Base-by-base conservation (phyloP, 2,797 vertebrate genomes). In the Erethizon dorsatum region DNA sequence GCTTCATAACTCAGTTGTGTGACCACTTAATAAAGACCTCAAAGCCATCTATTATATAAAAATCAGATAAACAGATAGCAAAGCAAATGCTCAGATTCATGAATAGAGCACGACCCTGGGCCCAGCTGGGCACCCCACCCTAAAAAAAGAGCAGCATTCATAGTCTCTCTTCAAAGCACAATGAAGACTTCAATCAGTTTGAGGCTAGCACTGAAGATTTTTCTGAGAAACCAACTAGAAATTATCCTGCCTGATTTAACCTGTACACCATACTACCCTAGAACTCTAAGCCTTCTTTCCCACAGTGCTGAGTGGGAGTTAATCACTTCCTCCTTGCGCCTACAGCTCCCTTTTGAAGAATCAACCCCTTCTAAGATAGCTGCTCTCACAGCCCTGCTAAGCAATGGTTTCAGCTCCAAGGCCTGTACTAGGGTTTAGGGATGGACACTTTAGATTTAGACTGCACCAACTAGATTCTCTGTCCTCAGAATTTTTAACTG, bases 11-110 rank as follows among this genome's bases (percentile, higher is more conserved):
- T 95, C 22, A 89, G 52, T 73, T 56, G 82, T 22, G 5, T 79
- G 59, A 94, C 28, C 9, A 73, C 20, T 93, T 83, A 80, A 79
- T 6, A 87, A 89, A 73, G 18, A 63, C 14, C 28, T 86, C 41
- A 91, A 94, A 91, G 52, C 13, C 37, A 95, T 67, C 54, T 77
- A 61, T 71, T 91, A 91, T 47, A 73, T 47, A 75, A 50, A 63
- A 61, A 14, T 50, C 59, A 83, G 6, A 71, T 31, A 37, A 17
- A 65, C 2, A 50, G 24, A 75, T 45, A 65, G 91, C 33, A 87
- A 90, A 83, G 17, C 45, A 85, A 82, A 95, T 41, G 54, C 11
- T 92, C 24, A 37, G 33, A 88, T 8, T 83, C 78, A 71, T 41
- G 0, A 82, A 69, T 1, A 94, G 1, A 88, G 59, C 6, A 37